phyloP scores from a whole-genome alignment of 2,797 vertebrate species.

The Perodicticus potto region DNA sequence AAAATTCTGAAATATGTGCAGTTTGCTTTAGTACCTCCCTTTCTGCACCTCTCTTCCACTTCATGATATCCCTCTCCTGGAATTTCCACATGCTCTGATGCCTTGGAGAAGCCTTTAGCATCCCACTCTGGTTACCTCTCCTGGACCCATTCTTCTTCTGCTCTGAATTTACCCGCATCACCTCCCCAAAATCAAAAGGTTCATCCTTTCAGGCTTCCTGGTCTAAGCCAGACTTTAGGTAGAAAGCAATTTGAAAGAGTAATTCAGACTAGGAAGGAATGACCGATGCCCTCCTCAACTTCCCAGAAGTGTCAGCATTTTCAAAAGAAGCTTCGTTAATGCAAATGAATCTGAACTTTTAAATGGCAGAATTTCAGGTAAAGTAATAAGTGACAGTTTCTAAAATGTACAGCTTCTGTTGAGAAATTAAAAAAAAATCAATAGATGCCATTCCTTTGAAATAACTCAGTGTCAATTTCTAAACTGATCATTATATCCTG shows the following conservation, averaged over 20 bases:
- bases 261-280: background rate
- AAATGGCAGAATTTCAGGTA: slow-evolving; percentile 32
- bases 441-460: background rate
- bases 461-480: background rate
- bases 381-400: background rate
- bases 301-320: background rate
- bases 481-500: background rate
- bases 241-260: background rate
- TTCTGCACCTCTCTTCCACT: background rate
- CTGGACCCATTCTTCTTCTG: background rate
- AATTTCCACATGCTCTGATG: background rate
- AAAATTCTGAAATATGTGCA: background rate
- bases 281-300: background rate
- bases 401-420: background rate
- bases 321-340: background rate
- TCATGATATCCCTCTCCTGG: background rate
- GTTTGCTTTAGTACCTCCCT: background rate
- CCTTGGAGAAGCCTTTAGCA: background rate
- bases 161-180: background rate
- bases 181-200: background rate
- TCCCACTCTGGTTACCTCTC: background rate
- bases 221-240: background rate
- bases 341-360: slow-evolving; percentile 38
- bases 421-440: background rate
- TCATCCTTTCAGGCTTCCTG: background rate